These are phyloP conservation scores for Acanthis flammea DNA, from an alignment of 2,797 vertebrate species.

Conservation along the genomic window DNA sequence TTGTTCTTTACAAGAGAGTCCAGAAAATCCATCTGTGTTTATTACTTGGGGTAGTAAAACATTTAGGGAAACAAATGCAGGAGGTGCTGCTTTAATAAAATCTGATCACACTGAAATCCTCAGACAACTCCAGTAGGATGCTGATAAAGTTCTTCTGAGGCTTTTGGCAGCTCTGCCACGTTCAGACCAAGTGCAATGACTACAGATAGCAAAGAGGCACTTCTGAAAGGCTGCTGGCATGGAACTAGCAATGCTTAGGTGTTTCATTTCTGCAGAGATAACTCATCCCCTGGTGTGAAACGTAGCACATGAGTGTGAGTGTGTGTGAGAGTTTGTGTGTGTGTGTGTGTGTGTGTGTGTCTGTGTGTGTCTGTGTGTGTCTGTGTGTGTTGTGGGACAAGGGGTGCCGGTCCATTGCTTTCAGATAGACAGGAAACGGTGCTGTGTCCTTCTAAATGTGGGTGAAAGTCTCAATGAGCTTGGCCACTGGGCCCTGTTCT, in stretches of 20 bases:
- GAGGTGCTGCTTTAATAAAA: neutral
- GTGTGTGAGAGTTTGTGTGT: too few species aligned
- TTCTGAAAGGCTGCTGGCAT: neutral
- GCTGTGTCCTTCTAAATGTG: neutral
- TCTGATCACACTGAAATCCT: neutral
- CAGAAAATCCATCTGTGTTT: neutral
- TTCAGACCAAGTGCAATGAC: neutral
- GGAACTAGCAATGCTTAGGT: neutral
- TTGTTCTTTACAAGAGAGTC: neutral
- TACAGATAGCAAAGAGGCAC: neutral
- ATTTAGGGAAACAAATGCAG: slow-evolving; percentile 12
- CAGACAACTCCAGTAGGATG: rapidly evolving
- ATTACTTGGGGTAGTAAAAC: slow-evolving; percentile 3
- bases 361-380: too few species aligned
- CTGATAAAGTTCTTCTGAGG: neutral
- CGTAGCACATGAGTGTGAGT: rapidly evolving
- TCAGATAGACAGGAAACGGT: neutral
- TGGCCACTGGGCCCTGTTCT: neutral
- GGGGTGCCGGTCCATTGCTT: neutral
- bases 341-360: too few species aligned
- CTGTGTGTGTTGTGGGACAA: neutral
- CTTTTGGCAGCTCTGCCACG: neutral
- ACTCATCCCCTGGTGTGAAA: rapidly evolving
- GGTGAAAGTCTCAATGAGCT: neutral
- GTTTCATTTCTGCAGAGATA: neutral